Evolutionary conservation across 2,888 invertebrate genomes (phyloP).

Genomic region (Drosophila neoperkinsi): DNA sequence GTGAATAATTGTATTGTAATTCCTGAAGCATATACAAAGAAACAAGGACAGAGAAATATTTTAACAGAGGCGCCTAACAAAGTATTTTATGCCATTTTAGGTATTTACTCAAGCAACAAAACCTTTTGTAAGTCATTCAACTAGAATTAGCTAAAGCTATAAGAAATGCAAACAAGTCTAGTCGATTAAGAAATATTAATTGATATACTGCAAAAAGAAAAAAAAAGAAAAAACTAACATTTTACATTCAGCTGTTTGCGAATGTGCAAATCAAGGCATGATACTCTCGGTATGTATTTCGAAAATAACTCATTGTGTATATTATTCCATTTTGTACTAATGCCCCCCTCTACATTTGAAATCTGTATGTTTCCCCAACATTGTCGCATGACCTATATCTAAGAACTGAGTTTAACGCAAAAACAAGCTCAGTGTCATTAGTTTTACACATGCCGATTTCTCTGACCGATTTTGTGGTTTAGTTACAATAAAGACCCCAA

Average conservation of each 20-base stretch:
- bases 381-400: constrained; percentile 39
- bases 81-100: constrained; percentile 76
- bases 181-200: constrained; percentile 49
- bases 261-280: constrained; percentile 11
- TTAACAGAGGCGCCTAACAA: constrained; percentile 61
- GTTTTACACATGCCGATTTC: constrained; percentile 2
- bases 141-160: constrained; percentile 32
- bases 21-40: constrained; percentile 45
- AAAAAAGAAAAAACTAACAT: constrained; percentile 8
- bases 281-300: constrained; percentile 22
- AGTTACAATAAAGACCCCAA: constrained; percentile 2
- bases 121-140: constrained; percentile 55
- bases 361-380: constrained; percentile 48
- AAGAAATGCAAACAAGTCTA: constrained; percentile 54
- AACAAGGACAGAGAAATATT: constrained; percentile 52
- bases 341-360: not conserved
- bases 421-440: constrained; percentile 23
- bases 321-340: constrained; percentile 44
- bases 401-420: constrained; percentile 39
- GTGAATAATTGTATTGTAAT: constrained; percentile 51
- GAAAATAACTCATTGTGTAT: constrained; percentile 27
- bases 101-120: constrained; percentile 56
- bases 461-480: constrained; percentile 7
- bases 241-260: constrained; percentile 20
- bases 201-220: constrained; percentile 21